Percentiles rank a stretch among this genome's conserved stretches.
Conservation (phyloP, 2,888 invertebrate species). For the Netelia inedita region DNA sequence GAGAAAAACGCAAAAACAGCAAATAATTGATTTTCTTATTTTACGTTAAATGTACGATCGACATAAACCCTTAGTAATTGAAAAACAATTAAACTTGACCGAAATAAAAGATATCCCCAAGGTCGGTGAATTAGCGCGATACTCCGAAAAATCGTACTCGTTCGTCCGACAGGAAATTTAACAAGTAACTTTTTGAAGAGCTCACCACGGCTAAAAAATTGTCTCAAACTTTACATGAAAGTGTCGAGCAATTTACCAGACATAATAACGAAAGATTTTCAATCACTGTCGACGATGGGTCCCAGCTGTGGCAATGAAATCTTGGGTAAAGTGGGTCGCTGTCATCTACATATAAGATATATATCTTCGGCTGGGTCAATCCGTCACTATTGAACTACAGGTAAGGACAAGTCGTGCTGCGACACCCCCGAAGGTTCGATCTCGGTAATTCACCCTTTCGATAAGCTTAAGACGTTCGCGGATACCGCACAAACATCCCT, state of each 20-base stretch:
- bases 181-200: too few species aligned
- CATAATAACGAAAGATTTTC: neutral
- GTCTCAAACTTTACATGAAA: too few species aligned
- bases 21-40: too few species aligned
- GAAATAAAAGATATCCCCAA: too few species aligned
- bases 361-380: constrained; percentile 24
- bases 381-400: constrained; percentile 41
- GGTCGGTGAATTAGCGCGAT: too few species aligned
- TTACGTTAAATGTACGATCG: too few species aligned
- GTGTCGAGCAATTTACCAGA: neutral
- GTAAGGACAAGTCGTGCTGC: constrained; percentile 21
- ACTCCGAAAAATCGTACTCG: too few species aligned
- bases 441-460: constrained; percentile 72
- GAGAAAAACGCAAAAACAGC: too few species aligned
- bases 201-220: too few species aligned
- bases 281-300: neutral
- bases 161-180: too few species aligned
- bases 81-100: too few species aligned
- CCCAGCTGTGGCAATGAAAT: constrained; percentile 28
- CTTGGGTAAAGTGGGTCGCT: constrained; percentile 13
- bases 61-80: too few species aligned
- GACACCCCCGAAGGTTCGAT: constrained; percentile 49
- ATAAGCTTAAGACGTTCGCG: constrained; percentile 73
- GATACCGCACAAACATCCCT: constrained; percentile 36
- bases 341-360: constrained; percentile 17